phyloP scores from a whole-genome alignment of 2,888 invertebrate species.

The Amiota mariae region DNA sequence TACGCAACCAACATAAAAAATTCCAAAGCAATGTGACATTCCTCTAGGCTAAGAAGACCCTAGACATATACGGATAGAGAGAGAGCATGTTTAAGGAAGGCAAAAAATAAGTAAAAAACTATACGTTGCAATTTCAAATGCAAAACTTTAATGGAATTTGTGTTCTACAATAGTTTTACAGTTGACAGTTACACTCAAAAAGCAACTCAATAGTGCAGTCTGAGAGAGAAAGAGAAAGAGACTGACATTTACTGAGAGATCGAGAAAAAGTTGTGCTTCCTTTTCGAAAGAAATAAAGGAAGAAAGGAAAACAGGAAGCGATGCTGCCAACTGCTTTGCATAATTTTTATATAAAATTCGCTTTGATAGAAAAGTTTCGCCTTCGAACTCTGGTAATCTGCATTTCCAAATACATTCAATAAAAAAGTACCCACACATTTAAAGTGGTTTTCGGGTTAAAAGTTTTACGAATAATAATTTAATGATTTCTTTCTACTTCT shows the following conservation, averaged over 20 bases:
- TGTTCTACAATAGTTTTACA: conserved; percentile 27
- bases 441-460: too few species aligned
- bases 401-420: conserved; percentile 33
- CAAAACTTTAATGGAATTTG: conserved; percentile 31
- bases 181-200: conserved; percentile 19
- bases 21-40: background rate
- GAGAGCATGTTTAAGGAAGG: background rate
- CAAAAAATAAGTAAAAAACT: background rate
- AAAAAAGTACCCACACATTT: background rate
- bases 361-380: conserved; percentile 25
- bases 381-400: conserved; percentile 26
- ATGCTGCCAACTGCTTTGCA: conserved; percentile 29
- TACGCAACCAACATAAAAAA: background rate
- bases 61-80: background rate
- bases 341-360: conserved; percentile 42
- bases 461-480: background rate
- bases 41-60: background rate
- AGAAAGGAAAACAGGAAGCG: background rate
- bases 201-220: background rate
- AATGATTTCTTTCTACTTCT: background rate
- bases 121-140: conserved; percentile 26
- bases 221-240: background rate
- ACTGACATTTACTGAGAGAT: background rate
- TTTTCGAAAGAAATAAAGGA: background rate
- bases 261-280: background rate